Evolutionary conservation across 1,140 invertebrate genomes (phyloP).

Genomic region (Paramacrobiotus metropolitanus): DNA sequence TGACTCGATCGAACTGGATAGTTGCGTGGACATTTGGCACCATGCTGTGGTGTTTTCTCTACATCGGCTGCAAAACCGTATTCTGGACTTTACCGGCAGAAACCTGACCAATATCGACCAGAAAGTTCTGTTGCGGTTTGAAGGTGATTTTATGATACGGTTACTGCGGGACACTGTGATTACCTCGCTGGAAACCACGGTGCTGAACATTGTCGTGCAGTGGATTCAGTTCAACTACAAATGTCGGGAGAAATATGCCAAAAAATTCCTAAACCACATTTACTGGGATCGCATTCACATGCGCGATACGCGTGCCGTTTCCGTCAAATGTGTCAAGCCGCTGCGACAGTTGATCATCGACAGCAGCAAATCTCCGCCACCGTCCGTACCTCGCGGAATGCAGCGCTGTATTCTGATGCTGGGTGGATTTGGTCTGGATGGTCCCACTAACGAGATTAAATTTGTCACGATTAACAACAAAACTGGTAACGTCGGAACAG

Average conservation of each 20-base stretch:
- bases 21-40: background rate
- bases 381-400: background rate
- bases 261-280: background rate
- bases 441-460: background rate
- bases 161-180: background rate
- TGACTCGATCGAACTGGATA: background rate
- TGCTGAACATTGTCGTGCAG: background rate
- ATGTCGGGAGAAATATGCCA: background rate
- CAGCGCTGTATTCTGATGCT: background rate
- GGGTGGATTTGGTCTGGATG: background rate
- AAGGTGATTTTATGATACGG: background rate
- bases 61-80: background rate
- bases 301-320: background rate
- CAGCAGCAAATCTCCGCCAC: background rate
- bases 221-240: background rate
- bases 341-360: background rate
- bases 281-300: constrained; percentile 4
- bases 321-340: background rate
- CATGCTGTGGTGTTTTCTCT: background rate
- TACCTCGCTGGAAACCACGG: background rate
- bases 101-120: background rate
- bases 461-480: background rate
- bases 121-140: background rate
- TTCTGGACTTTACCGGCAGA: background rate
- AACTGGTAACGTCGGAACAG: background rate